Evolutionary conservation across 2,888 invertebrate species (phyloP).

Genomic region (Elysia crispata): DNA sequence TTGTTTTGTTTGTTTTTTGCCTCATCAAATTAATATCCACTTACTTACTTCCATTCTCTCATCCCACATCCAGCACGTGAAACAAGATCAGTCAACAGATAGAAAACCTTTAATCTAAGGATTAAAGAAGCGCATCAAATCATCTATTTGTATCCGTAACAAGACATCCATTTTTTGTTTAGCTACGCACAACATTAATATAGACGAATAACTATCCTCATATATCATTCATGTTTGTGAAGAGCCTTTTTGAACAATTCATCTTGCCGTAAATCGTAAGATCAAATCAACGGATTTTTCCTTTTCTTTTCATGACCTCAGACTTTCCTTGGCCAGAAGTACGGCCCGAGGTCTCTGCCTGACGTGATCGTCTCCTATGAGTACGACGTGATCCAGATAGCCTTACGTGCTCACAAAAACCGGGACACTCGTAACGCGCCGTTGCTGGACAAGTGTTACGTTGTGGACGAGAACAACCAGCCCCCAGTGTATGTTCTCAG

Average conservation of each 20-base stretch:
- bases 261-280: neutral
- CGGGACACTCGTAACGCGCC: slow-evolving; percentile 67
- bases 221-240: neutral
- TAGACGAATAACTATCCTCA: neutral
- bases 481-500: slow-evolving; percentile 67
- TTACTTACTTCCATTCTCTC: too few relatives aligned
- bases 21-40: too few relatives aligned
- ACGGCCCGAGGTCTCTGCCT: slow-evolving; percentile 68
- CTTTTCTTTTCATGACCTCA: slow-evolving; percentile 48
- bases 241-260: neutral
- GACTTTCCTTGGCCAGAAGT: slow-evolving; percentile 73
- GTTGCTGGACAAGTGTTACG: slow-evolving; percentile 71
- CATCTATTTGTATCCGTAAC: too few relatives aligned
- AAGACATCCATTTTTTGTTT: too few relatives aligned
- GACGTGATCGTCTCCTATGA: slow-evolving; percentile 65
- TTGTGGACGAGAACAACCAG: slow-evolving; percentile 69
- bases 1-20: too few relatives aligned
- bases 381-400: slow-evolving; percentile 64
- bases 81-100: too few relatives aligned
- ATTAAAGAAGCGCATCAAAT: too few relatives aligned
- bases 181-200: too few relatives aligned
- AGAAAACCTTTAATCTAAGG: too few relatives aligned
- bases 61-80: too few relatives aligned
- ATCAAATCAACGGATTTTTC: too few relatives aligned
- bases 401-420: slow-evolving; percentile 65